These are phyloP conservation scores for Microctenopoma lineatum DNA, from an alignment of 2,797 vertebrate species.

Conservation along the genomic window DNA sequence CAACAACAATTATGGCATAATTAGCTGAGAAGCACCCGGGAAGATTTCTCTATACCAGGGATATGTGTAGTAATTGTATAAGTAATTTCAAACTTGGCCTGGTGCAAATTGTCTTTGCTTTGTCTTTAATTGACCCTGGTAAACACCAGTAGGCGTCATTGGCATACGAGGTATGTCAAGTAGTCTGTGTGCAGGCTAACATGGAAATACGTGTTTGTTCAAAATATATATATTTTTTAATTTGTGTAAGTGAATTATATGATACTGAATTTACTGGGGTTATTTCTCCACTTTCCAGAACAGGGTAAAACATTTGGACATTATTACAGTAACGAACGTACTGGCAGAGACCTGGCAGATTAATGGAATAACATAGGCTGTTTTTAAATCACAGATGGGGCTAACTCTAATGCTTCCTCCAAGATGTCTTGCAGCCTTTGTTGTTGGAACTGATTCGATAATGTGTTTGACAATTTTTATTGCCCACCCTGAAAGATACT, in stretches of 20 bases:
- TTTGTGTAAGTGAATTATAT: neutral
- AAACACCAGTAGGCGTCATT: conserved; percentile 25
- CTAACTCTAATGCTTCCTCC: neutral
- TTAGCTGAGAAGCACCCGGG: conserved; percentile 69
- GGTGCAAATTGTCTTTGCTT: conserved; percentile 54
- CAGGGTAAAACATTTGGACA: neutral
- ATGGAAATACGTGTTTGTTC: neutral
- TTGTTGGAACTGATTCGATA: neutral
- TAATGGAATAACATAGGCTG: neutral
- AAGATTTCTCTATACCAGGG: conserved; percentile 64
- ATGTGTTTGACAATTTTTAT: neutral
- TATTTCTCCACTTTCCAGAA: neutral
- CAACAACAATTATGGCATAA: conserved; percentile 80
- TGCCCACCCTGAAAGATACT: neutral
- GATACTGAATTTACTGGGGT: neutral
- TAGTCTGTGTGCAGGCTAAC: neutral
- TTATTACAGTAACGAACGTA: neutral
- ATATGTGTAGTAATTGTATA: conserved; percentile 70
- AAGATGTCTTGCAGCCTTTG: neutral
- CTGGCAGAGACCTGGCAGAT: neutral
- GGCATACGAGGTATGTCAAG: neutral
- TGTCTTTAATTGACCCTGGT: conserved; percentile 16
- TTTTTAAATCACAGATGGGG: neutral
- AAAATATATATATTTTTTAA: conserved; percentile 5
- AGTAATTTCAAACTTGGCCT: conserved; percentile 62